Conservation (phyloP, 2,113 vertebrate species). For the Paramormyrops kingsleyae region DNA sequence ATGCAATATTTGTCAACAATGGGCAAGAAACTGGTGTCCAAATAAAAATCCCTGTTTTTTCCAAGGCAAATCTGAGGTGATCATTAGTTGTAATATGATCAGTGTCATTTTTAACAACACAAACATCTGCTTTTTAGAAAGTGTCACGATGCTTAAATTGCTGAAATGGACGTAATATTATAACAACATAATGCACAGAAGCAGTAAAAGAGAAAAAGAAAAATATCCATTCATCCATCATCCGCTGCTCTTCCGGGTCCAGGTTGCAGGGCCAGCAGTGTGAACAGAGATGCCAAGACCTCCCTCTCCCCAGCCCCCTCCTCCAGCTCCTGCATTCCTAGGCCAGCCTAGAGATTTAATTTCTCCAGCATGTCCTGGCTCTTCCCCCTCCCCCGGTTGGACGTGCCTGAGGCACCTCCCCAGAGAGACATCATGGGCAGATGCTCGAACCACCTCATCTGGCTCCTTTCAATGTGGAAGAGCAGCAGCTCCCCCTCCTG, state of each 20-base stretch:
- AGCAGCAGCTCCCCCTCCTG: background rate
- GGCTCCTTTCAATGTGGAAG: background rate
- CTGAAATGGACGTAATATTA: background rate
- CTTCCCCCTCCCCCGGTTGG: background rate
- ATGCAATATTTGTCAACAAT: background rate
- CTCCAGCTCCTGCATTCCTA: background rate
- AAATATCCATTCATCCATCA: background rate
- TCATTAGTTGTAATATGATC: background rate
- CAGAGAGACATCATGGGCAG: background rate
- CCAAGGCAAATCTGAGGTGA: background rate
- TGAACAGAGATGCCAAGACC: background rate
- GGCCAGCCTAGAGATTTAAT: background rate
- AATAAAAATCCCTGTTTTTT: slow-evolving; percentile 3
- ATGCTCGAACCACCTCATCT: background rate
- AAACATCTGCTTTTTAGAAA: background rate
- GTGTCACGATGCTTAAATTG: background rate
- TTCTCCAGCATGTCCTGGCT: background rate
- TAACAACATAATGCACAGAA: background rate
- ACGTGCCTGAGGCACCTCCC: background rate
- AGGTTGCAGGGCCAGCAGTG: background rate
- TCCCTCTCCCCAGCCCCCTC: background rate
- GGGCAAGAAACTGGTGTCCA: background rate
- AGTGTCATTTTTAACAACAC: background rate
- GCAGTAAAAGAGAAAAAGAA: background rate
- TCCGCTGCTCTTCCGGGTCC: background rate